These are phyloP conservation scores for Micrasema longulum DNA, from an alignment of 1,140 invertebrate species.

Conservation along the genomic window DNA sequence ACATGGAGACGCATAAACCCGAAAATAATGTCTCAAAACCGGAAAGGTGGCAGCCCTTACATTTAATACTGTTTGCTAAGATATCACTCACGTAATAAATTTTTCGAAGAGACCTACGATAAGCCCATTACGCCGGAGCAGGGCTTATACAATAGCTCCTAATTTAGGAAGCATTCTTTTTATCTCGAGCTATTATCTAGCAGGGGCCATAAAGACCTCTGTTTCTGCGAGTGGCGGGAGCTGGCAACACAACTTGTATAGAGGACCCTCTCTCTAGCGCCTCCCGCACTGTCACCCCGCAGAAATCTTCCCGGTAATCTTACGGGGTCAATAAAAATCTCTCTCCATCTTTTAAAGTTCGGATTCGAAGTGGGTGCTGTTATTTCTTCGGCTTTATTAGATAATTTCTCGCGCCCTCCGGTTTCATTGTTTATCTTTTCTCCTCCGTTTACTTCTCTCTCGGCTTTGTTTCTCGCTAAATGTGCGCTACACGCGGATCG, in stretches of 20 bases:
- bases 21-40: conserved; percentile 39
- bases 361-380: conserved; percentile 3
- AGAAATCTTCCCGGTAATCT: not conserved
- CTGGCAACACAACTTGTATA: conserved; percentile 5
- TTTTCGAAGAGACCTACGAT: conserved; percentile 34
- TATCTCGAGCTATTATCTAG: conserved; percentile 33
- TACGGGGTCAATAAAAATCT: conserved; percentile 32
- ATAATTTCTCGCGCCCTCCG: conserved; percentile 21
- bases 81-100: conserved; percentile 43
- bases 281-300: not conserved
- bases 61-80: conserved; percentile 42
- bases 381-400: conserved; percentile 32
- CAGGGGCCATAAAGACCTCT: conserved; percentile 33
- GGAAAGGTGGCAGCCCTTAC: conserved; percentile 39
- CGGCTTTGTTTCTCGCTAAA: conserved; percentile 18
- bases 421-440: conserved; percentile 31
- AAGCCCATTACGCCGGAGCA: conserved; percentile 25
- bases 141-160: conserved; percentile 42
- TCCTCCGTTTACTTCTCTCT: conserved; percentile 14
- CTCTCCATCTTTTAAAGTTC: conserved; percentile 18
- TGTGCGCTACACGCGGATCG: not conserved
- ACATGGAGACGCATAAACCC: conserved; percentile 33
- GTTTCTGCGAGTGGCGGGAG: conserved; percentile 7
- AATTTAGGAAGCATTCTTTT: conserved; percentile 42
- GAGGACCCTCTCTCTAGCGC: no score